A percentile compares a stretch with the other conserved stretches of the same genome.
These are phyloP conservation scores for Diplosoma virens DNA, from an alignment of 23 tunicate species.

Conservation along the genomic window DNA sequence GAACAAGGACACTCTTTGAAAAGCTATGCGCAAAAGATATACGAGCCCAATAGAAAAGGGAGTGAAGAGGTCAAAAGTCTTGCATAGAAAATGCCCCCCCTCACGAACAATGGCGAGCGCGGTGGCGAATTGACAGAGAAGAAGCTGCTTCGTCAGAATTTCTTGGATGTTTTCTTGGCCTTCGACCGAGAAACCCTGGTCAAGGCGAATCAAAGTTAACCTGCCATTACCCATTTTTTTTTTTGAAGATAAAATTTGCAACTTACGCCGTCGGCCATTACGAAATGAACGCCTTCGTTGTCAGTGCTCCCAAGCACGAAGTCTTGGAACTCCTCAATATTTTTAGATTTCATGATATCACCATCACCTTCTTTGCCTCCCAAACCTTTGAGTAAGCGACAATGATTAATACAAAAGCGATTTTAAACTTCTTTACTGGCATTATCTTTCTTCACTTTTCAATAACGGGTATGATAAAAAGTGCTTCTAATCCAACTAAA, in stretches of 20 bases:
- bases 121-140: slow-evolving; percentile 79
- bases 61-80: slow-evolving; percentile 89
- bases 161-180: slow-evolving; percentile 96
- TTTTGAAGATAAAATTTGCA: too few species aligned
- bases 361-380: slow-evolving; percentile 78
- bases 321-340: slow-evolving; percentile 66
- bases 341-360: slow-evolving; percentile 69
- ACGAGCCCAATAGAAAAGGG: slow-evolving; percentile 76
- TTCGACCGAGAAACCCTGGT: slow-evolving; percentile 92
- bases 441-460: too few species aligned
- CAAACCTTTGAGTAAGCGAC: slow-evolving; percentile 24
- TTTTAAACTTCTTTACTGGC: too few species aligned
- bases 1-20: slow-evolving; percentile 55
- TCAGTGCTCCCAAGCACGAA: slow-evolving; percentile 75
- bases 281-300: slow-evolving; percentile 81
- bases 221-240: too few species aligned
- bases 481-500: too few species aligned
- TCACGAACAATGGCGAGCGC: slow-evolving; percentile 56
- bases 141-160: slow-evolving; percentile 81
- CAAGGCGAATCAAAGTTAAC: too few species aligned
- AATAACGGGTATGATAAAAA: too few species aligned
- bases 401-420: too few species aligned
- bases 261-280: slow-evolving; percentile 91
- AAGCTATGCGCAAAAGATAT: slow-evolving; percentile 80
- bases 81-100: slow-evolving; percentile 78